Evolutionary conservation across 2,888 invertebrate species (phyloP).

Genomic region (Tachina lurida): DNA sequence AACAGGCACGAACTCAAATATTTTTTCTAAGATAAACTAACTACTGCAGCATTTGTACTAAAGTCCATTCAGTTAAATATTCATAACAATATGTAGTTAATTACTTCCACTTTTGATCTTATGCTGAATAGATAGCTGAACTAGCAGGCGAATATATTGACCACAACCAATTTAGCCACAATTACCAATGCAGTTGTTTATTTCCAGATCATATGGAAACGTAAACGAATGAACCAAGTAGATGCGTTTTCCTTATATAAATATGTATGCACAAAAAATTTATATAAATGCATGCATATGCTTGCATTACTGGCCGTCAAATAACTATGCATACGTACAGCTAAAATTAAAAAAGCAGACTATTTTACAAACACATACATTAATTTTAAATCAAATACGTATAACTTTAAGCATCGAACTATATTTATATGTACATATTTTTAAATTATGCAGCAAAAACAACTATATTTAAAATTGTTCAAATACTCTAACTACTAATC

Average conservation of each 20-base stretch:
- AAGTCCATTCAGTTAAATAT: not conserved
- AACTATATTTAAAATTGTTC: no score
- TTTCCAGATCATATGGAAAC: slow-evolving; percentile 62
- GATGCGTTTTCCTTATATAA: slow-evolving; percentile 29
- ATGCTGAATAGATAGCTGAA: not conserved
- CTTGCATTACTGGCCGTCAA: no score
- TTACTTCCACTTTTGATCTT: not conserved
- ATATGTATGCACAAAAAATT: no score
- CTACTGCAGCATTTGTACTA: not conserved
- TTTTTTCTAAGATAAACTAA: slow-evolving; percentile 56
- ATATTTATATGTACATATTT: no score
- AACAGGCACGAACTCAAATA: slow-evolving; percentile 26
- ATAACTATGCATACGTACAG: no score
- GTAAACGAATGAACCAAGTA: slow-evolving; percentile 58
- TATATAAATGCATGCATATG: no score
- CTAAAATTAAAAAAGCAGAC: no score
- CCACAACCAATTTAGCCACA: slow-evolving; percentile 68
- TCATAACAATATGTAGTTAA: not conserved
- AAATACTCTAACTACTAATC: no score
- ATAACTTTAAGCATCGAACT: no score
- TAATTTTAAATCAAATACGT: no score
- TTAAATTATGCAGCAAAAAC: no score
- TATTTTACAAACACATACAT: no score
- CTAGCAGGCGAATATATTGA: slow-evolving; percentile 25
- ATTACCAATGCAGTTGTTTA: slow-evolving; percentile 70